Base-by-base conservation (phyloP, 1,140 invertebrate genomes). In the Dicyema japonicum region DNA sequence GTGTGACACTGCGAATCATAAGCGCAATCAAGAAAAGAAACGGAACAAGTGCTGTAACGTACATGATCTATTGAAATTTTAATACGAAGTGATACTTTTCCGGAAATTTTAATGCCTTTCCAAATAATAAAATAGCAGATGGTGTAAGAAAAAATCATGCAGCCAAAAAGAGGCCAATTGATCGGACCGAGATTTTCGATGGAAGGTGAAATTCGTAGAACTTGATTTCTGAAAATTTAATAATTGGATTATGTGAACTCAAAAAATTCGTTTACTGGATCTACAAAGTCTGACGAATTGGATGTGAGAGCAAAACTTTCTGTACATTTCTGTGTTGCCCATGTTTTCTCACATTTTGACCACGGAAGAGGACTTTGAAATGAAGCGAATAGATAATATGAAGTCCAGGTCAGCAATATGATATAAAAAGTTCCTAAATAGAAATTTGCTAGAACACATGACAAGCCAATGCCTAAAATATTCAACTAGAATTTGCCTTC, bases 1-100 rank as follows among this genome's bases (percentile, higher is more conserved):
- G 50, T 1, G 75, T 85, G 9, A 85, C 64, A 33, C 74, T 76
- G 44, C 78, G 62, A 3, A 37, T 22, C 8, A 37, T 16, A 6
- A 37, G 18, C 15, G 34, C 31, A 12, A 33, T 19, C n/a, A 37
- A 21, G 21, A 37, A 27, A 8, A 36, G 21, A 28, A 36, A 37
- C 23, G 36, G 36, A 17, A 33, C 26, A n/a, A 26, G 30, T 9
- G 36, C 36, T 16, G 36, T 37, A 8, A 36, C 28, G 14, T 33
- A 37, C 12, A 37, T 31, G 22, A 33, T 27, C 35, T 36, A 18
- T 14, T 5, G 6, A 28, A 19, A n/a, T 15, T 31, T 17, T 24
- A 8, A 13, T 8, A 2, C 19, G 19, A 4, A 16, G 12, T 3
- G 37, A 32, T 32, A 44, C 43, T 34, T 44, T 43, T 28, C 40